Evolutionary conservation across 2,888 invertebrate species (phyloP), one percentile per base, ranked within the genome.

Genomic region (Rutpela maculata): DNA sequence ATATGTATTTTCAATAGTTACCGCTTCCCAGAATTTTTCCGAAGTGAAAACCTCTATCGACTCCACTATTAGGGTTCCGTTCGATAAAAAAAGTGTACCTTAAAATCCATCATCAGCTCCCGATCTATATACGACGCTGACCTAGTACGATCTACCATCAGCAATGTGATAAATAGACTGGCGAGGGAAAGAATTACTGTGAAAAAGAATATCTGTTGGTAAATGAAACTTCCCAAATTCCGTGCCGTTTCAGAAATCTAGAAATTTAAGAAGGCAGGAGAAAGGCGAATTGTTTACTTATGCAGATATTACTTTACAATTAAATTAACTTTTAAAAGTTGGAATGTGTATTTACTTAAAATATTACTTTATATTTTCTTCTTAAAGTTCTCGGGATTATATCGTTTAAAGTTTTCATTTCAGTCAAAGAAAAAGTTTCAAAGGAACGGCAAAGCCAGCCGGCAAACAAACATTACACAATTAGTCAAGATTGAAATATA

Each of bases 331-430:
- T 35, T 31, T 12, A 31, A 17, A n/a, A 62, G 62, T 31, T 62
- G 31, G 31, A 62, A 62, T 62, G 62, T 31, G n/a, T 26, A 62
- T 62, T 26, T 62, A 62, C n/a, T 31, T 26, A 26, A 62, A 62
- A 26, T 15, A 62, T 62, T 31, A n/a, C 62, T 59, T 62, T 31
- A 62, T 62, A 62, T 62, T 62, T 31, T 62, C 62, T 62, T 35
- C 62, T 35, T 62, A 17, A 59, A 62, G 31, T 62, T 62, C 26
- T 31, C 11, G 22, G 62, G n/a, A 62, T 62, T 17, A 62, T 62
- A 31, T 31, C 31, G n/a, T 31, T 62, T 31, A 59, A 62, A 62
- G 62, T 62, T 62, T 22, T 9, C 62, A 31, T 62, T 35, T 5
- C 15, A 35, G n/a, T 0, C 26, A 35, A 6, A n/a, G n/a, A 17